Evolutionary conservation across 2,797 vertebrate genomes (phyloP).

Genomic region (Etheostoma nigrum): DNA sequence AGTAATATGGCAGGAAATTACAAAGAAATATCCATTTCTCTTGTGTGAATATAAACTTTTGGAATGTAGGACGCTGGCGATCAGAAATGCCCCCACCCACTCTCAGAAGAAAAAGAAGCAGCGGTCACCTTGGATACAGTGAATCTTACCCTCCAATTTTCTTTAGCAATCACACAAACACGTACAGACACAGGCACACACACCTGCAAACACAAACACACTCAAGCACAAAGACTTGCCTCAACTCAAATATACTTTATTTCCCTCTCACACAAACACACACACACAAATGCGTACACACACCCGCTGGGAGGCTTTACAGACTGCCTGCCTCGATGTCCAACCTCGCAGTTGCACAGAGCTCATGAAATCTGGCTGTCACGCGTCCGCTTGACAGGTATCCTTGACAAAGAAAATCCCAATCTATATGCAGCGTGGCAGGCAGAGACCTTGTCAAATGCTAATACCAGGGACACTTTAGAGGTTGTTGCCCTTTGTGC

Average conservation of each 20-base stretch:
- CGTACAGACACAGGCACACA: background rate
- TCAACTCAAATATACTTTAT: constrained; percentile 49
- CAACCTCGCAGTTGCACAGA: constrained; percentile 60
- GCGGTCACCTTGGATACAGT: constrained; percentile 70
- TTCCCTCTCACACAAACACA: constrained; percentile 27
- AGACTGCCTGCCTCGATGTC: constrained; percentile 57
- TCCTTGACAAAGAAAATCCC: constrained; percentile 83
- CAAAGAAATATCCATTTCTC: constrained; percentile 62
- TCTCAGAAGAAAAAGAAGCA: constrained; percentile 16
- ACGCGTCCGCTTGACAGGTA: constrained; percentile 78
- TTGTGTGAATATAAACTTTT: constrained; percentile 56
- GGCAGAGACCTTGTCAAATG: constrained; percentile 81
- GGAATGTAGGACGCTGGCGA: constrained; percentile 73
- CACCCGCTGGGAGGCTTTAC: constrained; percentile 62
- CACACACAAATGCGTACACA: constrained; percentile 31
- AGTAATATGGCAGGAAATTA: constrained; percentile 69
- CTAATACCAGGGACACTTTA: constrained; percentile 82
- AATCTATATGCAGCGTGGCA: constrained; percentile 81
- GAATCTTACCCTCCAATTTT: constrained; percentile 60
- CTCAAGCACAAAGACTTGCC: constrained; percentile 46
- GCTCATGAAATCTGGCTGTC: constrained; percentile 81
- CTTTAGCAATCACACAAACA: constrained; percentile 50
- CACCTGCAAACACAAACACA: constrained; percentile 41
- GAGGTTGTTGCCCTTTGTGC: constrained; percentile 77
- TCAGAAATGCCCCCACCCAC: constrained; percentile 53